Evolutionary conservation across 2,797 vertebrate species (phyloP), one percentile per base, ranked within the genome.

Genomic region (Thripadectes ignobilis): DNA sequence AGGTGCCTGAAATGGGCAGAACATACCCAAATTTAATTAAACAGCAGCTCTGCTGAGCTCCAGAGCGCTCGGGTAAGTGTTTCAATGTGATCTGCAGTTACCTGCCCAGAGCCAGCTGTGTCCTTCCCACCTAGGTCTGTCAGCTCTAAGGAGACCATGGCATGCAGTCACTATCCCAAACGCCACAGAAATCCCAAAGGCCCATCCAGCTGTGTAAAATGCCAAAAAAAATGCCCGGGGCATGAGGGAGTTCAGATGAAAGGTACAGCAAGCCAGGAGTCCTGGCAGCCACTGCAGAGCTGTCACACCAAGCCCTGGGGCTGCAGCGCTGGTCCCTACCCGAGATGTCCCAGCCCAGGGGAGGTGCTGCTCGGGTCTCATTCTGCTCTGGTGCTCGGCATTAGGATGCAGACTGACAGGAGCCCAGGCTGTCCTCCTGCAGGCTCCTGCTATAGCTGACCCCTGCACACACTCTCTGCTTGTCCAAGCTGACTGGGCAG

Each of bases 281-380:
- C 55, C n/a, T 26, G n/a, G 55, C 55, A 58, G 55, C n/a, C 26
- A 36, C 55, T 36, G 34, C 57, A 32, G 26, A 39, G 59, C 38
- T 61, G 27, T 17, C 51, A 23, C 58, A 38, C 1, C 73, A 62
- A 38, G 21, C 54, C 14, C 24, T 13, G 22, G 48, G 48, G 52
- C 59, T n/a, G 34, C 1, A 36, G 32, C 18, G 18, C 57, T 46
- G 39, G 23, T 13, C 55, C 38, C 59, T 30, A 9, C 2, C 22
- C 14, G 12, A 14, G 6, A 4, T 1, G 4, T 5, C 62, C 68
- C 52, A n/a, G 8, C 5, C 22, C 12, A 2, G 16, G 14, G 54
- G 24, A 38, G 57, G 23, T 16, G 32, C 46, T 7, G 12, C 59
- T 46, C 29, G 0, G 8, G 20, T 7, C 41, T 19, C 41, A 15